Base-by-base conservation (phyloP, 2,797 vertebrate species). In the Melanotaenia nigrans region DNA sequence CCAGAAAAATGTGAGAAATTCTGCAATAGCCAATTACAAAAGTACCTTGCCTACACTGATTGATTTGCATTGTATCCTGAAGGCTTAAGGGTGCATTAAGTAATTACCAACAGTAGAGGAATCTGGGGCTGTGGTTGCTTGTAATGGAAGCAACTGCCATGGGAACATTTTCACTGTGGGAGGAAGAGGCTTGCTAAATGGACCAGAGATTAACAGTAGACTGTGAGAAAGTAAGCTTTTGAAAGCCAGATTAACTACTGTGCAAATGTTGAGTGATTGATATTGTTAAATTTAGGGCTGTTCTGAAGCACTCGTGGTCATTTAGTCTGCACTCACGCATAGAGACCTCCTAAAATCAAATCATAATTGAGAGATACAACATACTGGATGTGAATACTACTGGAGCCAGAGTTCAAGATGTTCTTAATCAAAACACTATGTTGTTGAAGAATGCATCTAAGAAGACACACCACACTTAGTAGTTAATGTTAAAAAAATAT, bases 81-180 rank as follows among this genome's bases (percentile, higher is more conserved):
- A 84, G 80, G 87, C 89, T 86, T 84, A 86, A 67, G 77, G 76
- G 71, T 82, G 77, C 87, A 90, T 91, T 90, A 90, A 90, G 89
- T 92, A 83, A 89, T 92, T 89, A 90, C 78, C 80, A 83, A 75
- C 77, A 84, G 61, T 57, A 58, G 61, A 59, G 80, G 84, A 85
- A 86, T 81, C 36, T 54, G 70, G 75, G 74, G 66, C 82, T 76
- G 36, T 47, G 45, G 74, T 83, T 62, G 77, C 68, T 75, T 84
- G 86, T 89, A 91, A 90, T 90, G 85, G 86, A 88, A 68, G 77
- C 65, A 77, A 77, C 65, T 63, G 18, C 83, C 79, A 73, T 20
- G 81, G 85, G 83, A 82, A 76, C 60, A 13, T 84, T 71, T 77
- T 89, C 82, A 84, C 82, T 74, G 69, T 32, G 83, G 82, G 78